Conservation (phyloP, 2,797 vertebrate species). For the Oreortyx pictus region DNA sequence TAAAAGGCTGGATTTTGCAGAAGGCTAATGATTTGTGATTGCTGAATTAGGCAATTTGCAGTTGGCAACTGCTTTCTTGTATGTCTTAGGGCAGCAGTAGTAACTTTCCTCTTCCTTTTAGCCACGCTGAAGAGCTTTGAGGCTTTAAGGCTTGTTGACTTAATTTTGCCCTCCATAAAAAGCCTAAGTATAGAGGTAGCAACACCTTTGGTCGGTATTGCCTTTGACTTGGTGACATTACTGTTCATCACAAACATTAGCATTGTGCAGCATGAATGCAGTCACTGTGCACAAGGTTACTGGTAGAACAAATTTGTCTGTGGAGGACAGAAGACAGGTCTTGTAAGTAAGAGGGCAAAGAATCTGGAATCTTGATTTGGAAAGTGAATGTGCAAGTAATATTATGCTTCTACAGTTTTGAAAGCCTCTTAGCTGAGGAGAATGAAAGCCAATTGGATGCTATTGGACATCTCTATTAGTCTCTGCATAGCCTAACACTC, state of each 20-base stretch:
- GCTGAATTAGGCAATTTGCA: not conserved
- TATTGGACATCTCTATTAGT: not conserved
- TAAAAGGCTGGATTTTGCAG: not conserved
- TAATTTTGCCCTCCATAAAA: not conserved
- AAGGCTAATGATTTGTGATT: not conserved
- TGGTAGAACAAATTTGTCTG: not conserved
- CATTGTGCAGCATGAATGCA: not conserved
- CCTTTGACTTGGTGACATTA: not conserved
- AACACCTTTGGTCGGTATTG: not conserved
- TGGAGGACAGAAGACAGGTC: not conserved
- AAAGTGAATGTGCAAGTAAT: not conserved
- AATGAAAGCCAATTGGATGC: not conserved
- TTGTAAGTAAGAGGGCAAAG: not conserved
- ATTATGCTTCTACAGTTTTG: not conserved
- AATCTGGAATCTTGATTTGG: not conserved
- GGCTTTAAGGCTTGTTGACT: not conserved
- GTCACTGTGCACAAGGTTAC: not conserved
- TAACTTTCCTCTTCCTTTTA: not conserved
- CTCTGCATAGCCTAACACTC: not conserved
- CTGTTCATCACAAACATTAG: not conserved
- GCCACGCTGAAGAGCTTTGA: not conserved
- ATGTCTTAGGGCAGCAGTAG: not conserved
- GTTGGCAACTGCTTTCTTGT: fast-evolving
- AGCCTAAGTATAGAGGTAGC: not conserved
- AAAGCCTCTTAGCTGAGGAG: not conserved